A percentile compares a stretch with the other conserved stretches of the same genome.
phyloP scores from a whole-genome alignment of 2,888 invertebrate species.

The Ctena decussata region DNA sequence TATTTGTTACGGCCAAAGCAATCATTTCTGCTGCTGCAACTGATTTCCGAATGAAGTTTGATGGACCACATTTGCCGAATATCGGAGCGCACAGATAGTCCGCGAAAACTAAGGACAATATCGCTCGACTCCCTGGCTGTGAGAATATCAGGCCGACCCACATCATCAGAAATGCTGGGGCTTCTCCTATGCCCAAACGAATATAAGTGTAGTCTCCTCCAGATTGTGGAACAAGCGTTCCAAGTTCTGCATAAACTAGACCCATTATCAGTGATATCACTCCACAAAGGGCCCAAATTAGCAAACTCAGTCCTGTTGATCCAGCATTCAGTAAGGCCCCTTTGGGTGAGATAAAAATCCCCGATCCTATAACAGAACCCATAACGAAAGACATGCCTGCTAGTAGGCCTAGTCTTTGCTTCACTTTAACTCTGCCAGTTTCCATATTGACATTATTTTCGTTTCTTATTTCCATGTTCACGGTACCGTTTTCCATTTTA shows the following conservation, averaged over 20 bases:
- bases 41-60: constrained; percentile 58
- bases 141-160: constrained; percentile 84
- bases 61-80: constrained; percentile 71
- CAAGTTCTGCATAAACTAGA: constrained; percentile 93
- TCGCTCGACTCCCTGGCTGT: constrained; percentile 83
- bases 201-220: constrained; percentile 94
- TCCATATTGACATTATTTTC: constrained; percentile 4
- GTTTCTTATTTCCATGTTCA: neutral
- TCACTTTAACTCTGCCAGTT: constrained; percentile 35
- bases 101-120: constrained; percentile 87
- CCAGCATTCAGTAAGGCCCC: constrained; percentile 94
- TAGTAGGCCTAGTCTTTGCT: constrained; percentile 45
- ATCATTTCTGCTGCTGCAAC: constrained; percentile 83
- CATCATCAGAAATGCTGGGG: constrained; percentile 88
- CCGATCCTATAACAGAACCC: constrained; percentile 91
- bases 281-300: constrained; percentile 65
- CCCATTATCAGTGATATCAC: constrained; percentile 89
- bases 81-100: constrained; percentile 73
- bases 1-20: constrained; percentile 96
- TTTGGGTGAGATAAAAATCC: constrained; percentile 99
- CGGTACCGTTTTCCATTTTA: no score
- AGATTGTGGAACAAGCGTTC: constrained; percentile 92
- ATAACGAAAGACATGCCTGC: constrained; percentile 46
- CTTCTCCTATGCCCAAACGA: constrained; percentile 83
- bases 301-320: constrained; percentile 92